Evolutionary conservation across 2,797 vertebrate genomes (phyloP).

Genomic region (Sebastes alutus): DNA sequence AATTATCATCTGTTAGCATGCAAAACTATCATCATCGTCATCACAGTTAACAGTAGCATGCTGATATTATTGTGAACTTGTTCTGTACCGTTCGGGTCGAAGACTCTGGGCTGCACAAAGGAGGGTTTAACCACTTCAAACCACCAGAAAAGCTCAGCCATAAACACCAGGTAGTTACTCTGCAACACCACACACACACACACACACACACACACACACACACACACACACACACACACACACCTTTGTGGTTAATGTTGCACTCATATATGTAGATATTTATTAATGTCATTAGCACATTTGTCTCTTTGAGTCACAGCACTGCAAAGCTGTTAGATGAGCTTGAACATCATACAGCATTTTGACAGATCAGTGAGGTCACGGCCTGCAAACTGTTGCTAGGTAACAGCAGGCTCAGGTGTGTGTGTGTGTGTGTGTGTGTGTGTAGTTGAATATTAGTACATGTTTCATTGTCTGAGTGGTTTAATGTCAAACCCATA

Average conservation of each 20-base stretch:
- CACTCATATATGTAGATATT: neutral
- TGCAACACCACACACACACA: constrained; percentile 69
- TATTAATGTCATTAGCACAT: neutral
- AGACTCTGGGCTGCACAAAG: constrained; percentile 91
- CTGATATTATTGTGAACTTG: neutral
- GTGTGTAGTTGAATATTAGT: neutral
- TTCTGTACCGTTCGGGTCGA: constrained; percentile 80
- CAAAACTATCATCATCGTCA: neutral
- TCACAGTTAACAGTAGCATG: neutral
- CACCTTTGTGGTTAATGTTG: constrained; percentile 14
- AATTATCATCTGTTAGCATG: neutral
- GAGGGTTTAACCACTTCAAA: constrained; percentile 98
- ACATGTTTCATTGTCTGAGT: constrained; percentile 19
- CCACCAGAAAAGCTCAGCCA: constrained; percentile 99
- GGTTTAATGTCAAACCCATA: constrained; percentile 36
- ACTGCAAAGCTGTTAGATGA: constrained; percentile 3
- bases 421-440: neutral
- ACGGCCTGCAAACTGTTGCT: constrained; percentile 59
- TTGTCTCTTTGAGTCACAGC: neutral
- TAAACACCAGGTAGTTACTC: constrained; percentile 99
- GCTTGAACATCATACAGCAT: constrained; percentile 3
- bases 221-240: constrained; percentile 37
- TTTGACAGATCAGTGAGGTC: constrained; percentile 53
- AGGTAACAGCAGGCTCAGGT: constrained; percentile 59
- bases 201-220: constrained; percentile 36